Base-by-base conservation (phyloP, 2,113 vertebrate species). In the Ursus arctos region DNA sequence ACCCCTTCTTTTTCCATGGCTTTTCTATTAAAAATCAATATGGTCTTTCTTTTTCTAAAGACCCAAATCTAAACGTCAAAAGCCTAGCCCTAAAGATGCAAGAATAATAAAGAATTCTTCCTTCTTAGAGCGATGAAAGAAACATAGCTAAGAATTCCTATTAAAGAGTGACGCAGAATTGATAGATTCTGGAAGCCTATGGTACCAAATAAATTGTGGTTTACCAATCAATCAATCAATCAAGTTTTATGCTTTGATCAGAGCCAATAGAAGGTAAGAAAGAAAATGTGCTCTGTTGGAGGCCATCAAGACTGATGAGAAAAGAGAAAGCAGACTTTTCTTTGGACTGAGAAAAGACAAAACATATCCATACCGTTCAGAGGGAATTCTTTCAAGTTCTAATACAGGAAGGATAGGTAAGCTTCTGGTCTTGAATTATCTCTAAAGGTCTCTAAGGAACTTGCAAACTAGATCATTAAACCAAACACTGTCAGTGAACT, bases 401-500 rank as follows among this genome's bases (percentile, higher is more conserved):
- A 80, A 65, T 21, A 92, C 18, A 31, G 24, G 18, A 69, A 95
- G 26, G 28, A 53, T 14, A 95, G 28, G 26, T 74, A 88, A 91
- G 74, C 51, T 77, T 77, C 80, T 77, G 81, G n/a, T 71, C 43
- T 65, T 87, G 21, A 95, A 81, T 95, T 59, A 84, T 88, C 53
- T 84, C 49, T 82, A 76, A 97, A 95, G 59, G 21, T 94, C 76
- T 90, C 69, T 53, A 84, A 94, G 91, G 71, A 96, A 91, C 49
- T 79, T 97, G 51, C 43, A 97, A 96, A 96, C 86, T 90, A 93
- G 69, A 82, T 80, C 81, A 95, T 77, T 92, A 97, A 92, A 85
- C 8, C 69, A 76, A 95, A 93, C n/a, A 96, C 28, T 59, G 33
- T 40, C 72, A 80, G 11, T 94, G 76, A 77, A 31, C 49, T 98